phyloP scores from a whole-genome alignment of 2,113 vertebrate species.

The Tyrannus savana region DNA sequence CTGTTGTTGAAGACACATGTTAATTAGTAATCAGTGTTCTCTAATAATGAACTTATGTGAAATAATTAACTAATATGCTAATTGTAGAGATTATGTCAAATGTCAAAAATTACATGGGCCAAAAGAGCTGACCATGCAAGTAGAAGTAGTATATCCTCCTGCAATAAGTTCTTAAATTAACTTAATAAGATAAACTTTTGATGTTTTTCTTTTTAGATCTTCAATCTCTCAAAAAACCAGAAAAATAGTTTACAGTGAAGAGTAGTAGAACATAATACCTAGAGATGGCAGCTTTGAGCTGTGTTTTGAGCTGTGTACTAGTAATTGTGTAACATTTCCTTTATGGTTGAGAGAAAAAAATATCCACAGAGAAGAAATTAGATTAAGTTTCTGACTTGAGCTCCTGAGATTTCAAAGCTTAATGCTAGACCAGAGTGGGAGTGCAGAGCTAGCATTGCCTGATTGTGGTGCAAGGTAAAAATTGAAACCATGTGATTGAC shows the following conservation, averaged over 20 bases:
- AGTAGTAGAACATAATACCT: not conserved
- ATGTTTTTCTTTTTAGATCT: not conserved
- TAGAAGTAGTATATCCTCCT: not conserved
- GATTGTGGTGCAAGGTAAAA: conserved; percentile 16
- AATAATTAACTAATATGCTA: not conserved
- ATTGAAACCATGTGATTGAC: conserved; percentile 43
- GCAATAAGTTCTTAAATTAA: not conserved
- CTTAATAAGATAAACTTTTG: not conserved
- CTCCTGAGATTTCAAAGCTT: conserved; percentile 55
- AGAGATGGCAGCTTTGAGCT: conserved; percentile 64
- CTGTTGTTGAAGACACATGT: not conserved
- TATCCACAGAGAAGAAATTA: conserved; percentile 36
- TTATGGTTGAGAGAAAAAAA: conserved; percentile 10
- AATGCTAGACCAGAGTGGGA: not conserved
- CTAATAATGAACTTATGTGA: not conserved
- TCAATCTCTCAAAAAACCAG: not conserved
- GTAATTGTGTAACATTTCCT: not conserved
- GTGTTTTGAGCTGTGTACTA: not conserved
- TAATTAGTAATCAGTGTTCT: not conserved
- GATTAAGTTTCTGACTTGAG: conserved; percentile 51
- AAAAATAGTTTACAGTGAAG: not conserved
- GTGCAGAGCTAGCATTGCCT: not conserved
- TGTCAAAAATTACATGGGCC: not conserved
- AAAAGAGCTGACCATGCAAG: not conserved
- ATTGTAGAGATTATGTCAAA: not conserved